phyloP scores from a whole-genome alignment of 2,113 vertebrate genomes.

The Patagioenas fasciata region DNA sequence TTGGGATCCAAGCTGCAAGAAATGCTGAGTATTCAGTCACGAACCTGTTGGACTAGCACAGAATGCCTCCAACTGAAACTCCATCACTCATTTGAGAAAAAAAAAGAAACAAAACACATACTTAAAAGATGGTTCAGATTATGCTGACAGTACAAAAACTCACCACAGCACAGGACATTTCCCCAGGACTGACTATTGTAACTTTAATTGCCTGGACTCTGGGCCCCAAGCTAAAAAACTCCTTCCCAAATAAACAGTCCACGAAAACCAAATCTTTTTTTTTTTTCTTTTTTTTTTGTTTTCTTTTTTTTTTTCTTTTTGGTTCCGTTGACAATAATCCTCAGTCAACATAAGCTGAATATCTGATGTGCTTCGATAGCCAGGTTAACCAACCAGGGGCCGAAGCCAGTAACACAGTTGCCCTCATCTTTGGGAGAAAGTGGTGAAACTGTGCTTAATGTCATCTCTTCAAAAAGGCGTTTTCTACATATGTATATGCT shows the following conservation, averaged over 20 bases:
- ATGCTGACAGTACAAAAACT: not conserved
- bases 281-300: not conserved
- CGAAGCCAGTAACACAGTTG: not conserved
- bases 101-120: not conserved
- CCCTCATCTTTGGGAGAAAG: conserved; percentile 11
- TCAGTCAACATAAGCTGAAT: not conserved
- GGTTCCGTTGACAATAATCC: not conserved
- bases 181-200: not conserved
- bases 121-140: not conserved
- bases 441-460: conserved; percentile 11
- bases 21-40: fast-evolving
- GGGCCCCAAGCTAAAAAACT: not conserved
- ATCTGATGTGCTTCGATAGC: not conserved
- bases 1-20: not conserved
- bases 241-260: not conserved
- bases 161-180: not conserved
- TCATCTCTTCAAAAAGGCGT: conserved; percentile 7
- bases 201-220: not conserved
- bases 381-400: not conserved
- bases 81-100: not conserved
- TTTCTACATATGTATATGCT: conserved; percentile 11
- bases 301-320: conserved; percentile 3
- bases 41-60: not conserved
- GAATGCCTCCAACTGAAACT: not conserved
- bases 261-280: not conserved